Conservation (phyloP, 2,113 vertebrate species). For the Sylvilagus bachmani region DNA sequence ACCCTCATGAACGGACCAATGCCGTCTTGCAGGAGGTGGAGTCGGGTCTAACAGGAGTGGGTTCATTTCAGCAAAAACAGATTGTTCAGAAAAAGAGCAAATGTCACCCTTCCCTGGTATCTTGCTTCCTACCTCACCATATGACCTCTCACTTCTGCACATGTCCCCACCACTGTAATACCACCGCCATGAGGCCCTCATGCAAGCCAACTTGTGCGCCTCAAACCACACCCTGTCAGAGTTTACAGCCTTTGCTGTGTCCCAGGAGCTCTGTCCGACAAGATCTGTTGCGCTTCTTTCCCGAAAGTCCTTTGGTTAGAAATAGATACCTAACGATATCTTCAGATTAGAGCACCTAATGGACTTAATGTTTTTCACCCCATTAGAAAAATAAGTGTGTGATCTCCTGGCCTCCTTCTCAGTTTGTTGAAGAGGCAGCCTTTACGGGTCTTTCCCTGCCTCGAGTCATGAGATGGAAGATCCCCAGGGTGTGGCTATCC, state of each 20-base stretch:
- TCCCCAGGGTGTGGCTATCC: background rate
- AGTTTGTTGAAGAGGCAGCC: background rate
- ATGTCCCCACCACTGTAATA: background rate
- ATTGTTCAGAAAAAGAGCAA: background rate
- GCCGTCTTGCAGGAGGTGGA: background rate
- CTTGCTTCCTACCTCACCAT: background rate
- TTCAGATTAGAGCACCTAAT: background rate
- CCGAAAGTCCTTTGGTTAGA: conserved; percentile 4
- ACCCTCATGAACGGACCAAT: background rate
- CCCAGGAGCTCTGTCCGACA: background rate
- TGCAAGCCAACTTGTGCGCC: background rate
- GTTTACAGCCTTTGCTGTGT: background rate
- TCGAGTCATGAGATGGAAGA: background rate
- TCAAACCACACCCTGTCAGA: background rate
- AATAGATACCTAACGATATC: background rate
- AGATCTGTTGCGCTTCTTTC: background rate
- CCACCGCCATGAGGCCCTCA: background rate
- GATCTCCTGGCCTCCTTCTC: background rate
- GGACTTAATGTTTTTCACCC: background rate
- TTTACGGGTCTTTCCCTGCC: background rate
- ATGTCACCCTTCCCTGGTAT: background rate
- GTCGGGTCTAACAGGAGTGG: background rate
- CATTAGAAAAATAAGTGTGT: background rate
- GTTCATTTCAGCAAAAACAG: background rate
- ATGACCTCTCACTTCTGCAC: background rate